These are phyloP conservation scores for Melanotus villosus DNA, from an alignment of 2,888 invertebrate species.

Conservation along the genomic window DNA sequence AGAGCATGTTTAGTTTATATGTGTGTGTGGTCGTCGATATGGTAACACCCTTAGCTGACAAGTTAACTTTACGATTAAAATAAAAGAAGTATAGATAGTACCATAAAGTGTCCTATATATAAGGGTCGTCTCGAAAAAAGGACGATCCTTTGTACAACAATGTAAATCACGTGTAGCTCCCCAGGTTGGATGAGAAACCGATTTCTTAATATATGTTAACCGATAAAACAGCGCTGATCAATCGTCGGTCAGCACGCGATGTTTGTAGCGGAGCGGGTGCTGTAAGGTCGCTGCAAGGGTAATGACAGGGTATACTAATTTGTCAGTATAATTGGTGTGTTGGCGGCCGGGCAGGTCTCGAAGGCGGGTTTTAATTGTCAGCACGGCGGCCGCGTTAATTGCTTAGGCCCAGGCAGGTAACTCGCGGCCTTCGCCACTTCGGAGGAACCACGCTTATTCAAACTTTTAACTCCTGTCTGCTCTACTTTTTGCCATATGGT, in stretches of 20 bases:
- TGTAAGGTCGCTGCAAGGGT: slow-evolving; percentile 53
- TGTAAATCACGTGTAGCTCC: slow-evolving; percentile 42
- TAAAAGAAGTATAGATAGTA: slow-evolving; percentile 18
- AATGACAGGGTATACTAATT: slow-evolving; percentile 66
- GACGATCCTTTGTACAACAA: slow-evolving; percentile 35
- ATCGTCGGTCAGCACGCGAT: slow-evolving; percentile 47
- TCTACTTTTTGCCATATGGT: slow-evolving; percentile 29
- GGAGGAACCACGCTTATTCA: slow-evolving; percentile 36
- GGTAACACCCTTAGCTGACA: neutral
- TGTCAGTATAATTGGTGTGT: slow-evolving; percentile 66
- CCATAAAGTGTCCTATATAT: slow-evolving; percentile 10
- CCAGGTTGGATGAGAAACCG: slow-evolving; percentile 46
- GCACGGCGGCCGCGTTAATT: slow-evolving; percentile 64
- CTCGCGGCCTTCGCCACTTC: slow-evolving; percentile 46
- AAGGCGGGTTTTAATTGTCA: slow-evolving; percentile 66
- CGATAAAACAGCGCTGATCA: slow-evolving; percentile 49
- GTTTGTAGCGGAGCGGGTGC: slow-evolving; percentile 46
- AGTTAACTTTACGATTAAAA: slow-evolving; percentile 23
- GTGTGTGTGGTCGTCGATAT: neutral
- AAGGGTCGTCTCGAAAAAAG: slow-evolving; percentile 29
- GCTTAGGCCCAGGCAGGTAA: slow-evolving; percentile 56
- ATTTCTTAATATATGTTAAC: slow-evolving; percentile 52
- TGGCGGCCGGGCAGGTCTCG: slow-evolving; percentile 61
- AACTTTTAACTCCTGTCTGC: slow-evolving; percentile 40
- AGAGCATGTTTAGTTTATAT: too few relatives aligned